Percentiles rank a stretch among this genome's conserved stretches.
phyloP scores from a whole-genome alignment of 2,113 vertebrate genomes.

The Phalacrocorax pelagicus region DNA sequence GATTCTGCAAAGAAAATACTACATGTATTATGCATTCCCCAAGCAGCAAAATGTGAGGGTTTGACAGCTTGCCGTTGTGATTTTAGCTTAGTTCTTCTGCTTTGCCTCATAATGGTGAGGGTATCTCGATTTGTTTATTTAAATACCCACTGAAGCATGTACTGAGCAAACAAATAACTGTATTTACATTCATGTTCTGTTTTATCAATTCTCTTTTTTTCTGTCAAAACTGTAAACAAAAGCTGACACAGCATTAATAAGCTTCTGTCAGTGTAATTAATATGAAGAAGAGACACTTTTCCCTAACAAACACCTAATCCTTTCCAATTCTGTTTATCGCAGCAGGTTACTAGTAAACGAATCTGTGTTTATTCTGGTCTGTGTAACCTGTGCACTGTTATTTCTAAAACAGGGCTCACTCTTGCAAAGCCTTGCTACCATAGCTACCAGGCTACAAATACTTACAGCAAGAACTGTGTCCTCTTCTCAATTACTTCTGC shows the following conservation, averaged over 20 bases:
- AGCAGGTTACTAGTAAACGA: constrained; percentile 8
- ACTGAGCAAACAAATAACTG: background rate
- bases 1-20: background rate
- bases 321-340: background rate
- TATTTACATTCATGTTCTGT: background rate
- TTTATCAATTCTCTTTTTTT: background rate
- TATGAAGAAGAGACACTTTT: background rate
- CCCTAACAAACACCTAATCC: background rate
- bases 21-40: background rate
- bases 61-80: background rate
- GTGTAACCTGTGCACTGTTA: background rate
- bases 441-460: constrained; percentile 1
- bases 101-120: background rate
- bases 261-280: background rate
- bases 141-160: background rate
- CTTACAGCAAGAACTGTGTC: background rate
- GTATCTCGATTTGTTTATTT: background rate
- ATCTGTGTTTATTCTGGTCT: constrained; percentile 15
- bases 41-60: background rate
- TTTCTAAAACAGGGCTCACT: background rate
- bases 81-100: background rate
- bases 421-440: constrained; percentile 7
- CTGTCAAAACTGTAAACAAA: background rate
- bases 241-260: constrained; percentile 38
- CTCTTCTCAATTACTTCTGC: background rate